These are phyloP conservation scores for Xanthorhoe designata DNA, from an alignment of 2,888 invertebrate species.

Conservation along the genomic window DNA sequence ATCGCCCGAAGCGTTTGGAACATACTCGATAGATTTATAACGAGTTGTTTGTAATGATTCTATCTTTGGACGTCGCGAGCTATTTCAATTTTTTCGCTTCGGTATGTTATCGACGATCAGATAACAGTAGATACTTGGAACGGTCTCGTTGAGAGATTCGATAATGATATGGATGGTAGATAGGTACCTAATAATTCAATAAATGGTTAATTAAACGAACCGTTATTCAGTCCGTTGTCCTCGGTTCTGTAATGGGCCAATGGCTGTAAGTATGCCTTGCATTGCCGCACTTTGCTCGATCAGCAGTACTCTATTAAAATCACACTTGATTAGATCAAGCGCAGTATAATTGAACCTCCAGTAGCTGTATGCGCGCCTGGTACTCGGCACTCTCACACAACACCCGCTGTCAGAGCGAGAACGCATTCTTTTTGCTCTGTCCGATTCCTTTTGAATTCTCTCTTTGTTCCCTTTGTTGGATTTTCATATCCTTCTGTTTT, in stretches of 20 bases:
- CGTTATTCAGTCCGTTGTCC: slow-evolving; percentile 57
- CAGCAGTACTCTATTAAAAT: slow-evolving; percentile 75
- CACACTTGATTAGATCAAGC: slow-evolving; percentile 77
- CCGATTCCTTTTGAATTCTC: slow-evolving; percentile 69
- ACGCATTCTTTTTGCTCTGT: slow-evolving; percentile 60
- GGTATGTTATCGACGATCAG: slow-evolving; percentile 51
- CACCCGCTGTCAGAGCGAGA: slow-evolving; percentile 51
- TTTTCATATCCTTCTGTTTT: slow-evolving; percentile 79
- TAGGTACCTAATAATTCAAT: slow-evolving; percentile 55
- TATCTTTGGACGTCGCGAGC: slow-evolving; percentile 46
- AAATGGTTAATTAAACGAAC: slow-evolving; percentile 55
- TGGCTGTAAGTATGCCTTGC: slow-evolving; percentile 39
- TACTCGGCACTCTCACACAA: slow-evolving; percentile 52
- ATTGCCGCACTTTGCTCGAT: slow-evolving; percentile 49
- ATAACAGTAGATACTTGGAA: slow-evolving; percentile 44
- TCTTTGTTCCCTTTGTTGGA: slow-evolving; percentile 73
- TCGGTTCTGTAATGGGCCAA: slow-evolving; percentile 42
- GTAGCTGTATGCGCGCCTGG: slow-evolving; percentile 71
- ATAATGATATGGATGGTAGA: slow-evolving; percentile 56
- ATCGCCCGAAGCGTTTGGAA: slow-evolving; percentile 58
- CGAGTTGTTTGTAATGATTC: slow-evolving; percentile 55
- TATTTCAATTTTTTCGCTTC: slow-evolving; percentile 45
- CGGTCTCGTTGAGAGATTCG: slow-evolving; percentile 56
- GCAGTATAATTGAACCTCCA: slow-evolving; percentile 75
- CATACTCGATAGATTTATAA: slow-evolving; percentile 52